Evolutionary conservation across 2,113 vertebrate species (phyloP).

Genomic region (Patagioenas fasciata): DNA sequence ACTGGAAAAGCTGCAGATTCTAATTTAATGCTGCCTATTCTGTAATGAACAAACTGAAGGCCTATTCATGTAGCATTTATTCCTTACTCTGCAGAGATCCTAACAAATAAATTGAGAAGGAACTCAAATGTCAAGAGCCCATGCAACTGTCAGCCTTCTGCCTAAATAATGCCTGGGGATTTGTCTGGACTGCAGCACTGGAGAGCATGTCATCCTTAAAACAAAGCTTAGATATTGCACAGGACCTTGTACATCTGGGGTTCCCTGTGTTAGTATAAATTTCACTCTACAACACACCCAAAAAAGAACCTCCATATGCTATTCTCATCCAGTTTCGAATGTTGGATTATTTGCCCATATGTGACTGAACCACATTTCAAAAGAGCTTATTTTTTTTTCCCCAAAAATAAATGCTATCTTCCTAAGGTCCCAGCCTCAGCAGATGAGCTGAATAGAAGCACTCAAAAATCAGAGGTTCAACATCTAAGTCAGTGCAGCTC

Average conservation of each 20-base stretch:
- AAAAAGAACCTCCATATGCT: not conserved
- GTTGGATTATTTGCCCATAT: slow-evolving; percentile 15
- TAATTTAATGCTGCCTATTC: not conserved
- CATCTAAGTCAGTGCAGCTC: not conserved
- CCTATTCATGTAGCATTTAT: not conserved
- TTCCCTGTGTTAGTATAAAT: slow-evolving; percentile 8
- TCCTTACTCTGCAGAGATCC: not conserved
- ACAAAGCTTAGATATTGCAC: not conserved
- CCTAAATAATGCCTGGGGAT: not conserved
- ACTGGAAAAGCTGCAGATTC: not conserved
- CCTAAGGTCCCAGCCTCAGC: not conserved
- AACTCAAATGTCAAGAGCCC: not conserved
- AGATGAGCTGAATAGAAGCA: not conserved
- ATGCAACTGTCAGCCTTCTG: not conserved
- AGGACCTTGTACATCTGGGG: not conserved
- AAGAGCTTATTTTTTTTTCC: not conserved
- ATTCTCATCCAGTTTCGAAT: not conserved
- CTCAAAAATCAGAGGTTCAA: not conserved
- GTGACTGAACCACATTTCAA: slow-evolving; percentile 11
- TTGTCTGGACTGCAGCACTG: not conserved
- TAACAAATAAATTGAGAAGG: not conserved
- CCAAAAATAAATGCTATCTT: not conserved
- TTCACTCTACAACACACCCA: not conserved
- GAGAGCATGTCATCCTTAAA: not conserved
- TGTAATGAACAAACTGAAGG: not conserved